These are phyloP conservation scores for Trichoplusia ni DNA, from an alignment of 1,140 invertebrate species.

Conservation along the genomic window DNA sequence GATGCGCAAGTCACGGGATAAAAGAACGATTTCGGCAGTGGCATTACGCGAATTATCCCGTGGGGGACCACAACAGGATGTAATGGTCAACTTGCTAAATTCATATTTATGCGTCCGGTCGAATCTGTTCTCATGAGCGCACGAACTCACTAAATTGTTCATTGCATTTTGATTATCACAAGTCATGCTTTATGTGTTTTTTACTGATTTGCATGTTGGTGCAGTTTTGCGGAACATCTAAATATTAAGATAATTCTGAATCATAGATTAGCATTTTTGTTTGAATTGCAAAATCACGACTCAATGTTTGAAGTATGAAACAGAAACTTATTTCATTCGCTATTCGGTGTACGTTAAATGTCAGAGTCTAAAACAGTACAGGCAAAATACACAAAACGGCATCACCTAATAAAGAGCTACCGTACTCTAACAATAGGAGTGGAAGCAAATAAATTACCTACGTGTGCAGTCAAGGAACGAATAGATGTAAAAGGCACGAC, in stretches of 20 bases:
- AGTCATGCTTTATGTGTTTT: constrained; percentile 3
- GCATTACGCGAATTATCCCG: constrained; percentile 12
- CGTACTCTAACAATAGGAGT: neutral
- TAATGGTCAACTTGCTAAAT: constrained; percentile 60
- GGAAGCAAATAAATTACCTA: neutral
- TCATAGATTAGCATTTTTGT: too few relatives aligned
- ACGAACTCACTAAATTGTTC: constrained; percentile 8
- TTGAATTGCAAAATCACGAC: too few relatives aligned
- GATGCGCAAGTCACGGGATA: constrained; percentile 2
- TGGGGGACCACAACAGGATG: constrained; percentile 47
- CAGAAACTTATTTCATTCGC: too few relatives aligned
- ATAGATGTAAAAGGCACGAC: neutral
- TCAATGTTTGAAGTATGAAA: too few relatives aligned
- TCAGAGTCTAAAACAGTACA: too few relatives aligned
- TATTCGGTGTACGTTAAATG: too few relatives aligned
- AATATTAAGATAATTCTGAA: too few relatives aligned
- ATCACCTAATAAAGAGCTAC: neutral
- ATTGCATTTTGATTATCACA: constrained; percentile 21
- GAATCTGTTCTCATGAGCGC: constrained; percentile 16
- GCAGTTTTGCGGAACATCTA: neutral
- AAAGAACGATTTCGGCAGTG: constrained; percentile 20
- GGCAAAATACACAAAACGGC: neutral
- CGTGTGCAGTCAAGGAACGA: neutral
- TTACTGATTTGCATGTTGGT: neutral
- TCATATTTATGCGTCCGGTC: constrained; percentile 68